These are phyloP conservation scores for Heliconius ismenius DNA, from an alignment of 2,888 invertebrate genomes.

Conservation along the genomic window DNA sequence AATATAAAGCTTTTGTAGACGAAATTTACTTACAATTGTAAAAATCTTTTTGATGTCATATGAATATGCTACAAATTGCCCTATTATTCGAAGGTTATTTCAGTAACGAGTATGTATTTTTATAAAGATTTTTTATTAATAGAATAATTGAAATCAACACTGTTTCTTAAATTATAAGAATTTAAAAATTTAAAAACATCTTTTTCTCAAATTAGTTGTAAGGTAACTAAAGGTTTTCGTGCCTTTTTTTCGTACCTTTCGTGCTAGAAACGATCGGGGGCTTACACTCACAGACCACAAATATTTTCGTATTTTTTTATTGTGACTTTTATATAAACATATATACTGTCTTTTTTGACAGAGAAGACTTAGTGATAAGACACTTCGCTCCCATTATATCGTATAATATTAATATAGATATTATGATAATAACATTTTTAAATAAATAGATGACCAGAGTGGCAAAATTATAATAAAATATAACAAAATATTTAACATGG, in stretches of 20 bases:
- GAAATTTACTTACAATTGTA: background rate
- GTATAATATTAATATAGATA: too few species aligned
- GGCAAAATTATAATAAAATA: background rate
- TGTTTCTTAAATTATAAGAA: background rate
- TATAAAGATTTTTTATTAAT: background rate
- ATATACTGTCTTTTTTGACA: too few species aligned
- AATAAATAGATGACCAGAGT: too few species aligned
- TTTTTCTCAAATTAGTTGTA: too few species aligned
- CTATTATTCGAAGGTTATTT: background rate
- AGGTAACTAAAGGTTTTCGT: background rate
- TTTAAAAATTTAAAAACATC: too few species aligned
- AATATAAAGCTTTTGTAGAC: background rate
- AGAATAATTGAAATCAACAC: background rate
- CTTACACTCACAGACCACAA: background rate
- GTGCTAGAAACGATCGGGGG: background rate
- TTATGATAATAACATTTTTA: too few species aligned
- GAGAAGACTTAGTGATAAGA: too few species aligned
- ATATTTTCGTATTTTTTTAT: background rate
- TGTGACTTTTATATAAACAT: background rate
- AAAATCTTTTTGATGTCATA: constrained; percentile 7
- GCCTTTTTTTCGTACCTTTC: background rate
- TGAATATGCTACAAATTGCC: constrained; percentile 14
- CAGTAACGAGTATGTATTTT: background rate
- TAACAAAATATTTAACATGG: background rate
- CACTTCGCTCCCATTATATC: too few species aligned